Evolutionary conservation across 1,140 invertebrate species (phyloP), one percentile per base, ranked within the genome.

Genomic region (Drosophila micromelanica): DNA sequence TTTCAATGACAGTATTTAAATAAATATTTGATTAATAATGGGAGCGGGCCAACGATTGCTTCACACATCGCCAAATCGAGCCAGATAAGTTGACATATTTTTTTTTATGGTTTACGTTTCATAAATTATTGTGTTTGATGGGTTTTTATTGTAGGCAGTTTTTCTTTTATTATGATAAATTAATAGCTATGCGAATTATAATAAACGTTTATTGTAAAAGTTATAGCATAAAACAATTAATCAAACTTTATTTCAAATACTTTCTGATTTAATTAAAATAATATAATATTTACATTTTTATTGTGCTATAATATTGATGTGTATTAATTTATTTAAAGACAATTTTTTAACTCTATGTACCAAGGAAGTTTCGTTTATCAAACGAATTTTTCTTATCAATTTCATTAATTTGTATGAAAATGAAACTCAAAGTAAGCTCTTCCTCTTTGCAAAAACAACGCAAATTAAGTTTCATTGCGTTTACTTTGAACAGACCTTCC

Each of bases 21-120:
- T 86, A 86, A 87, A 87, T 86, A 87, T 86, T 86, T 86, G 81
- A 86, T 86, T 86, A 86, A 86, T 86, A 85, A 69, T 69, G 12
- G 48, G 0, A 30, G 38, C 38, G 5, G 38, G 11, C 11, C 23
- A 17, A 46, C 38, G 60, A 56, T 17, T 48, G 6, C 42, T 3
- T 23, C 35, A 40, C 68, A 55, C 17, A 42, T 48, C 49, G 30
- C 65, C 35, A 5, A 62, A 43, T 69, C 32, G 12, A 54, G 45
- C 20, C 75, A 59, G 67, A 76, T 71, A 87, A 70, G 63, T 68
- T 54, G 78, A 62, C 78, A 74, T 64, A 78, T 78, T 68, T 77
- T 15, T 40, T 56, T 54, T 43, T 9, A 7, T 52, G 38, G 2
- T n/a, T 42, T 49, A 9, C 48, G 48, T 43, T 65, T 67, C 69